phyloP scores from a whole-genome alignment of 53 echinoderm and acorn worm species.

The Apostichopus leukothele region DNA sequence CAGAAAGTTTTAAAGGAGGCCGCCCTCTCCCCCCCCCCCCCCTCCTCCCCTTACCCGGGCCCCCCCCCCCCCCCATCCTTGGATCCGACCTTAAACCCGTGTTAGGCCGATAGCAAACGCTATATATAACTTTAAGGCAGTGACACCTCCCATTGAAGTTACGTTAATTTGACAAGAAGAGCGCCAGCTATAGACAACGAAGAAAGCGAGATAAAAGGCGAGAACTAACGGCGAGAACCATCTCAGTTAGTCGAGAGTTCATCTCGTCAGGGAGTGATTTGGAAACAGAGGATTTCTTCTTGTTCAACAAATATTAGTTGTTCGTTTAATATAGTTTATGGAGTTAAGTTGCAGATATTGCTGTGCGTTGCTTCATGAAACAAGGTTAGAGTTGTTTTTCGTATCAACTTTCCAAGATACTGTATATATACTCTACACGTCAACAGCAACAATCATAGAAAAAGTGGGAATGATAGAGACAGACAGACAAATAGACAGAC shows the following conservation, averaged over 20 bases:
- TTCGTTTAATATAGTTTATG: neutral
- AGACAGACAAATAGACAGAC: no score
- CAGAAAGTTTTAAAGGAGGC: no score
- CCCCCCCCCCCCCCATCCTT: no score
- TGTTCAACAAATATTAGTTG: neutral
- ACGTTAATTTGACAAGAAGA: neutral
- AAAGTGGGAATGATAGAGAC: no score
- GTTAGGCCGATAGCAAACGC: no score
- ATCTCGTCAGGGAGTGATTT: neutral
- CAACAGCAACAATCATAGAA: no score
- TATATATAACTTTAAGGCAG: neutral
- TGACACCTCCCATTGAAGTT: neutral
- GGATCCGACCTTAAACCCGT: no score
- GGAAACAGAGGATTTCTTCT: neutral
- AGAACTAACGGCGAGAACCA: neutral
- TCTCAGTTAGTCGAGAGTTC: neutral
- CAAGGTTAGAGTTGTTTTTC: neutral
- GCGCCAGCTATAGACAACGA: neutral
- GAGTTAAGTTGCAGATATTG: neutral
- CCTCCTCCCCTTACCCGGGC: no score
- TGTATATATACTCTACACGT: no score
- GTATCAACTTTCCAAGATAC: neutral
- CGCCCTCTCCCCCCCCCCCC: no score
- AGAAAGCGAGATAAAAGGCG: neutral
- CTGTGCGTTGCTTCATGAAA: neutral